phyloP scores from a whole-genome alignment of 2,888 invertebrate species.

The Stegana nigrithorax region DNA sequence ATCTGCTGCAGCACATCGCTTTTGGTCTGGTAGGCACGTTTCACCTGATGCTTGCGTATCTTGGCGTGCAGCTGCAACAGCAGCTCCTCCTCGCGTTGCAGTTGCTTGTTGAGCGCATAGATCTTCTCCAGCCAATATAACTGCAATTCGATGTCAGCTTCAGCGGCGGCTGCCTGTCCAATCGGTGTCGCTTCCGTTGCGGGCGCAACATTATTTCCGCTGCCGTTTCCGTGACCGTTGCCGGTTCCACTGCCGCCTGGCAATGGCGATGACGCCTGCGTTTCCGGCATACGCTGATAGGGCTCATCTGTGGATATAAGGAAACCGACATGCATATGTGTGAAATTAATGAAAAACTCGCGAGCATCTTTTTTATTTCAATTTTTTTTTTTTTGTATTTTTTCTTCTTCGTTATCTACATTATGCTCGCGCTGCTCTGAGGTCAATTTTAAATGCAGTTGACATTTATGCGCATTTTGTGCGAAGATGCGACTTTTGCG shows the following conservation, averaged over 20 bases:
- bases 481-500: neutral
- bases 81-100: slow-evolving; percentile 80
- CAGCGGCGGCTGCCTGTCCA: slow-evolving; percentile 14
- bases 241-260: slow-evolving; percentile 11
- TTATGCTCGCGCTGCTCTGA: too few relatives aligned
- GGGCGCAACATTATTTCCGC: slow-evolving; percentile 2
- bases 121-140: slow-evolving; percentile 81
- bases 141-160: slow-evolving; percentile 66
- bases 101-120: slow-evolving; percentile 78
- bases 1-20: slow-evolving; percentile 59
- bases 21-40: slow-evolving; percentile 55
- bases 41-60: slow-evolving; percentile 71
- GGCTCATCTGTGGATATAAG: slow-evolving; percentile 39
- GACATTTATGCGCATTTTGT: neutral
- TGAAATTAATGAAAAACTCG: slow-evolving; percentile 13
- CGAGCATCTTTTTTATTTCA: too few relatives aligned
- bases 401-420: too few relatives aligned
- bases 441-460: neutral
- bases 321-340: slow-evolving; percentile 21
- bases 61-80: slow-evolving; percentile 77
- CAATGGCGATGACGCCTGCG: neutral
- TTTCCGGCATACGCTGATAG: slow-evolving; percentile 25
- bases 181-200: neutral
- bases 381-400: too few relatives aligned
- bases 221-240: slow-evolving; percentile 17